A percentile compares a stretch with the other conserved stretches of the same genome.
These are phyloP conservation scores for Macquaria ambigua DNA, from an alignment of 2,113 vertebrate species.

Conservation along the genomic window DNA sequence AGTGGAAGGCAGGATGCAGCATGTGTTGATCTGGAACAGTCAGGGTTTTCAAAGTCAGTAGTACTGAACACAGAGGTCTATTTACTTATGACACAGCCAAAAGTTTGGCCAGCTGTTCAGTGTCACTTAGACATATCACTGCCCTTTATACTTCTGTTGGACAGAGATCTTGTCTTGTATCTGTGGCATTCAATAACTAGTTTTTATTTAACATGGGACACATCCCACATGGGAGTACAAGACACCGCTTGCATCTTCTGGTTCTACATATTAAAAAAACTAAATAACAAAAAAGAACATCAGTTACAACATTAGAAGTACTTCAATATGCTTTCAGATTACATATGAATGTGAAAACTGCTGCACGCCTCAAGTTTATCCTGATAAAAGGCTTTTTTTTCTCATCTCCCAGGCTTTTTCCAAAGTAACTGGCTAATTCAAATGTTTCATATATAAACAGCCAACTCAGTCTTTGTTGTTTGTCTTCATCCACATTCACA, in stretches of 20 bases:
- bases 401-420: neutral
- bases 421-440: neutral
- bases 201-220: neutral
- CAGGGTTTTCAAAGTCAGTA: constrained; percentile 18
- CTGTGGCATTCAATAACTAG: neutral
- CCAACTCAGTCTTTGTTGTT: neutral
- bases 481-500: neutral
- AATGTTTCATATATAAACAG: neutral
- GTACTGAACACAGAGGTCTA: neutral
- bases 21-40: constrained; percentile 10
- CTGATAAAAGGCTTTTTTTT: neutral
- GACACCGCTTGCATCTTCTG: neutral
- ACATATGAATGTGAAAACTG: neutral
- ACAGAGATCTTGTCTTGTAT: neutral
- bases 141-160: neutral
- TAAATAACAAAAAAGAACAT: neutral
- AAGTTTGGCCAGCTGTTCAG: constrained; percentile 37
- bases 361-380: neutral
- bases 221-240: neutral
- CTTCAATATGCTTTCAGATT: neutral
- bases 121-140: constrained; percentile 1
- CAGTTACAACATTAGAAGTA: neutral
- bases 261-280: neutral
- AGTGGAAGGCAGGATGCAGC: neutral
- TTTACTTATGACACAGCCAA: neutral